Base-by-base conservation (phyloP, 2,113 vertebrate species). In the Vicugna pacos region DNA sequence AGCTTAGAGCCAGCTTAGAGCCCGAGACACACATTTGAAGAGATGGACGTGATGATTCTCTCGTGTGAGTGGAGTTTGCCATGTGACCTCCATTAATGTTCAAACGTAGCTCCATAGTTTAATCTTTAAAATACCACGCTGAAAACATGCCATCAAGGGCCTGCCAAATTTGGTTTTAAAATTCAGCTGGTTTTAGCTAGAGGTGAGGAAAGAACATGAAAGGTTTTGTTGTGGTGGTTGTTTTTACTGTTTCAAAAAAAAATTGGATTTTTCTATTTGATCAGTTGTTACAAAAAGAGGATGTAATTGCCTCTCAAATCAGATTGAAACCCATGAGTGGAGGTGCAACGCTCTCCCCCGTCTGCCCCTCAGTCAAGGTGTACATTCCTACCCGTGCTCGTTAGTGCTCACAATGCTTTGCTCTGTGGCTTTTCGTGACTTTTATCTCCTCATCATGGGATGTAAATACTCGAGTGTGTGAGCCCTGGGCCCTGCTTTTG, bases 101-200 rank as follows among this genome's bases (percentile, higher is more conserved):
- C 89, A 84, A 89, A 97, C 81, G 79, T 93, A 65, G 56, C 72
- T 80, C 62, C 86, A 60, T 72, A 92, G 69, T 92, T 97, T 96
- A 93, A 88, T 96, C 92, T 94, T 96, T 94, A 94, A 97, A 97
- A 95, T 88, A 93, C 82, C 95, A 94, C 83, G 60, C 77, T 96
- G 95, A 97, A 95, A 96, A 91, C 91, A 82, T 97, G 91, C 93
- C 24, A 0, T 96, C 96, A 89, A 94, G 28, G n/a, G 56, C 91
- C 62, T 97, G 96, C 91, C 95, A 95, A 96, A 89, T 96, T 95
- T 79, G 46, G 82, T 91, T 97, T 95, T 96, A 96, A 94, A 96
- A 96, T 94, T 97, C 91, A 96, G 77, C 84, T 97, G 35, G 46
- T 69, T 91, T 96, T 89, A 97, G 85, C 67, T 85, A 86, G 20